Base-by-base conservation (phyloP, 2,888 invertebrate genomes). In the Cephus sareptanus region DNA sequence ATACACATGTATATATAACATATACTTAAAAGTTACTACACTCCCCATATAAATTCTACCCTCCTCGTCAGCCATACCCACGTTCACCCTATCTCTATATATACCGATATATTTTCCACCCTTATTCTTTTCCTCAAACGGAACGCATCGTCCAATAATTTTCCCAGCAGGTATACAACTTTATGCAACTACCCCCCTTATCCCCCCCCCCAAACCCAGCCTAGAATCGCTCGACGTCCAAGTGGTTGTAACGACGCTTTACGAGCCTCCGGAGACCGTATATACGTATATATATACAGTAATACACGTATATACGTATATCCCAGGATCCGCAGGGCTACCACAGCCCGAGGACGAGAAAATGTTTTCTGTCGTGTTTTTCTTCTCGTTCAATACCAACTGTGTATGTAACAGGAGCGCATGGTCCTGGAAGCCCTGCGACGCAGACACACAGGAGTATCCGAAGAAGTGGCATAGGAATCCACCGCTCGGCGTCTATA, bases 331-430 rank as follows among this genome's bases (percentile, higher is more conserved):
- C 69, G 76, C 69, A 30, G 69, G 11, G 76, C 3, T 37, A n/a
- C 75, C 31, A 31, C 12, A 71, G 71, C 71, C 71, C 31, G 31
- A 34, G 71, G 34, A 31, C 11, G 71, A n/a, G 71, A 34, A 34
- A 71, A 71, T 71, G 40, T 56, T 56, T 56, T 56, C 40, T 11
- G 13, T 31, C 71, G 71, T 71, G 71, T 71, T 71, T 71, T 71
- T 30, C 71, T 71, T 71, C 30, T 30, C 71, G 71, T 71, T 71
- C 71, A 71, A 71, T 71, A 71, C 71, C 71, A 34, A 34, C 71
- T 13, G 30, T 30, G 12, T 13, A 30, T 9, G n/a, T 33, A 34
- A 56, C 40, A 56, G 40, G 40, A 56, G 40, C 40, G 40, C 40
- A 56, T 56, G 40, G 40, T 56, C 40, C 40, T 56, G 40, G 40